Conservation (phyloP, 2,113 vertebrate species). For the Ascaphus truei region DNA sequence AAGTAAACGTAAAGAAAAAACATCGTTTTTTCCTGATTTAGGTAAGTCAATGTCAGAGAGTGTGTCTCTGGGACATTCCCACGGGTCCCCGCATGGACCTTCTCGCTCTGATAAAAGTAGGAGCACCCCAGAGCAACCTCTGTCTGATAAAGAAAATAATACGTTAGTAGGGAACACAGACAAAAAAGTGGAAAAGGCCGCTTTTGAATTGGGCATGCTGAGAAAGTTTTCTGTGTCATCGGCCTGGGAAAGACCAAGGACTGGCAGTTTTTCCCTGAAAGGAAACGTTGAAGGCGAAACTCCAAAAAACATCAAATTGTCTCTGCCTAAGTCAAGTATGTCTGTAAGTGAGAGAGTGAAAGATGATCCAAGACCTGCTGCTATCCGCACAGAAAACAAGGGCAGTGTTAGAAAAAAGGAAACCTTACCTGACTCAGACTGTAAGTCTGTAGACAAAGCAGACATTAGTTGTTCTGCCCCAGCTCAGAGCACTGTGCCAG, state of each 20-base stretch:
- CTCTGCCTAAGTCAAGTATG: conserved; percentile 37
- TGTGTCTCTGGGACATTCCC: conserved; percentile 41
- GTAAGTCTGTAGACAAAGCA: conserved; percentile 27
- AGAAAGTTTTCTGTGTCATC: conserved; percentile 70
- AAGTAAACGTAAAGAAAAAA: neutral
- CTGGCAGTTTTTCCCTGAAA: conserved; percentile 58
- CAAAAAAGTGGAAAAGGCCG: conserved; percentile 42
- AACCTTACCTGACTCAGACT: conserved; percentile 17
- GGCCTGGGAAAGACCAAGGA: conserved; percentile 57
- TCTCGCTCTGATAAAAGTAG: conserved; percentile 31
- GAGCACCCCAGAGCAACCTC: neutral
- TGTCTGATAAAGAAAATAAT: conserved; percentile 31
- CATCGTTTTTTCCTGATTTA: neutral
- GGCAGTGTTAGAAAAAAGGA: conserved; percentile 30
- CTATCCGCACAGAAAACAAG: conserved; percentile 28
- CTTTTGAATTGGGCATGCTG: conserved; percentile 28
- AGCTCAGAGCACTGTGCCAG: conserved; percentile 21
- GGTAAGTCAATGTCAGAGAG: conserved; percentile 38
- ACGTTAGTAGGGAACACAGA: neutral
- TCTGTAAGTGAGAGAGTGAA: conserved; percentile 49
- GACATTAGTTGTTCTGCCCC: conserved; percentile 11
- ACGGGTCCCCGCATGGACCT: neutral
- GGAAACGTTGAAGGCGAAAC: conserved; percentile 45
- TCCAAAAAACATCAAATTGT: conserved; percentile 29
- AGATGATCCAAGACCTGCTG: conserved; percentile 43